phyloP scores from a whole-genome alignment of 2,113 vertebrate species.

The Cyphomyrus plagiostoma region DNA sequence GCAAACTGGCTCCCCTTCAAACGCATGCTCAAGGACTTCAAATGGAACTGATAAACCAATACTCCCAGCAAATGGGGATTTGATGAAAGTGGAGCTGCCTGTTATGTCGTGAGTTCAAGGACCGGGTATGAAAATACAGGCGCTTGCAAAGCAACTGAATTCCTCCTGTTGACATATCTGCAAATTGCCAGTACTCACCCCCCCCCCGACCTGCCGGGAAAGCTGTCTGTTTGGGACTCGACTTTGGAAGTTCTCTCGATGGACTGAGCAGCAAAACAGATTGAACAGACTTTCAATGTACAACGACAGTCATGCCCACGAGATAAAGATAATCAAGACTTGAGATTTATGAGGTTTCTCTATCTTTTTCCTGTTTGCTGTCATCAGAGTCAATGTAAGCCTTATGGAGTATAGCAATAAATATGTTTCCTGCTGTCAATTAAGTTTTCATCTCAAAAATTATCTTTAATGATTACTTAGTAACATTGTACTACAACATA shows the following conservation, averaged over 20 bases:
- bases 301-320: not conserved
- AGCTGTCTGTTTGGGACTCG: slow-evolving; percentile 25
- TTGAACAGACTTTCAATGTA: not conserved
- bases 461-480: not conserved
- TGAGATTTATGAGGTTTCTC: not conserved
- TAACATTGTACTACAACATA: too few species aligned
- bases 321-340: slow-evolving; percentile 1
- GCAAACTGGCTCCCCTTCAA: not conserved
- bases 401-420: not conserved
- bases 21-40: slow-evolving; percentile 37
- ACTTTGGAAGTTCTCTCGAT: slow-evolving; percentile 12
- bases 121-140: slow-evolving; percentile 45
- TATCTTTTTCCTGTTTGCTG: not conserved
- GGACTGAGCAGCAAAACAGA: slow-evolving; percentile 4
- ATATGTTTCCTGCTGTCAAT: not conserved
- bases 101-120: slow-evolving; percentile 59
- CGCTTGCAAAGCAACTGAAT: slow-evolving; percentile 52
- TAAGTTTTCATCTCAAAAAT: not conserved
- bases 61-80: slow-evolving; percentile 47
- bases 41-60: slow-evolving; percentile 49
- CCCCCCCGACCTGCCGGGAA: slow-evolving; percentile 35
- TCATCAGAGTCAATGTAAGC: not conserved
- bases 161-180: slow-evolving; percentile 43
- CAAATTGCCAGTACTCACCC: slow-evolving; percentile 47
- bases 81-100: slow-evolving; percentile 39